phyloP scores from a whole-genome alignment of 2,797 vertebrate genomes.

The Agapornis canus region DNA sequence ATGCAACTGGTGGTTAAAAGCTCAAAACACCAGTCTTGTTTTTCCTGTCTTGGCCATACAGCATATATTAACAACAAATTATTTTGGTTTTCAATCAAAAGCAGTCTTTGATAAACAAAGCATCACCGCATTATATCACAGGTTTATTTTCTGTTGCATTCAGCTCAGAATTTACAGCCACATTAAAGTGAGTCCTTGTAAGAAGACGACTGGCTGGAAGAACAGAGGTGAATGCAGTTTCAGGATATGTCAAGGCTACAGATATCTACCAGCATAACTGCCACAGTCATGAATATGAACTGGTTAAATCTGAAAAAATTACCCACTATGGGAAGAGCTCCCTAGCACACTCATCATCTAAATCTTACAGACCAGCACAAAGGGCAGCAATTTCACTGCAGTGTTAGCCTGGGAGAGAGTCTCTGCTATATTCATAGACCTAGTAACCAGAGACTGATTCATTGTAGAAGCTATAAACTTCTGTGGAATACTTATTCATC shows the following conservation, averaged over 20 bases:
- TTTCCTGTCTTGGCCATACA: not conserved
- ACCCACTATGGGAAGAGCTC: not conserved
- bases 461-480: not conserved
- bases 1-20: not conserved
- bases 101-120: not conserved
- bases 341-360: not conserved
- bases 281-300: not conserved
- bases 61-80: not conserved
- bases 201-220: not conserved
- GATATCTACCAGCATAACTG: not conserved
- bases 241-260: not conserved
- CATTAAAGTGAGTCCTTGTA: conserved; percentile 34
- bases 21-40: not conserved
- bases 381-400: not conserved
- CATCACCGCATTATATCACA: not conserved
- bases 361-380: not conserved
- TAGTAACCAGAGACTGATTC: not conserved
- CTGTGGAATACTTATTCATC: not conserved
- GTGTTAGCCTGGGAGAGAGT: not conserved
- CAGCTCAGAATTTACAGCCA: conserved; percentile 32
- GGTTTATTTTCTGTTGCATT: conserved; percentile 28
- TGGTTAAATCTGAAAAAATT: not conserved
- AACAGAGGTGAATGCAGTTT: not conserved
- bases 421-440: not conserved
- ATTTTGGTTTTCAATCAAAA: not conserved